Conservation (phyloP, 2,113 vertebrate species). For the Axis porcinus region DNA sequence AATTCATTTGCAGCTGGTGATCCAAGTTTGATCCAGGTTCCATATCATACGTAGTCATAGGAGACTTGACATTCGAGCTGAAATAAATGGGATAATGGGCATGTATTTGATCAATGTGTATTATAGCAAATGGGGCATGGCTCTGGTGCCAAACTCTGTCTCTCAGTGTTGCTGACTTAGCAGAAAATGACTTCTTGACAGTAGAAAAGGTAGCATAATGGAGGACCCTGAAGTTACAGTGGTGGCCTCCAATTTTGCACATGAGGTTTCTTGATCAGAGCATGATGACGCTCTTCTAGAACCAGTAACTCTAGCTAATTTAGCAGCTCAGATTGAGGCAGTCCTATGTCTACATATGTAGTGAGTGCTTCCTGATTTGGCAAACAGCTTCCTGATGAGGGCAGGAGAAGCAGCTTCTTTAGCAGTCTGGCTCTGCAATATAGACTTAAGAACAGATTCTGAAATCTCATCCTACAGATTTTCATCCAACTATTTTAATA, state of each 20-base stretch:
- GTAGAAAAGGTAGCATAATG: background rate
- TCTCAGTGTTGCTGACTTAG: background rate
- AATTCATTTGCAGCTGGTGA: background rate
- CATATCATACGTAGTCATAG: background rate
- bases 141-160: background rate
- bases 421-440: background rate
- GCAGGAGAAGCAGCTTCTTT: background rate
- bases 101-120: background rate
- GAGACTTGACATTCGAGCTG: background rate
- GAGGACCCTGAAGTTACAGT: background rate
- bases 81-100: background rate
- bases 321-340: background rate
- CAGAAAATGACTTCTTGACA: background rate
- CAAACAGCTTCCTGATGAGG: background rate
- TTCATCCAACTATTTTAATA: background rate
- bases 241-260: background rate
- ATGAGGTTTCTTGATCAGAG: background rate
- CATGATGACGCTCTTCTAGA: background rate
- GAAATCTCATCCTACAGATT: background rate
- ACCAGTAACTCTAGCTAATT: background rate
- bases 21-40: background rate
- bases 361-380: background rate
- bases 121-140: background rate
- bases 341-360: background rate
- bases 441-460: background rate